phyloP scores from a whole-genome alignment of 2,888 invertebrate species.

The Graphium colonna region DNA sequence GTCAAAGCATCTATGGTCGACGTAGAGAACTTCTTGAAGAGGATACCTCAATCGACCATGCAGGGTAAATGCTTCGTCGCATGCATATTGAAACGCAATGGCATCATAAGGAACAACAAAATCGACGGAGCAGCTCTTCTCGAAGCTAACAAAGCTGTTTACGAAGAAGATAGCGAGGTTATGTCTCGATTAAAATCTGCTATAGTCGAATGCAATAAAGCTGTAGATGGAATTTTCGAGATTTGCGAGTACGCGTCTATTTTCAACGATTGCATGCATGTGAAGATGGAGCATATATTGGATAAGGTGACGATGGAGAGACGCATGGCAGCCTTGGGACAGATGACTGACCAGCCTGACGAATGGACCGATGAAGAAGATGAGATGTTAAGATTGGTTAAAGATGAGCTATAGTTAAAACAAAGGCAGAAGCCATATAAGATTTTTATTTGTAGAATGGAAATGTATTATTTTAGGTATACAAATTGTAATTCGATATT shows the following conservation, averaged over 20 bases:
- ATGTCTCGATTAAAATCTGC: conserved; percentile 51
- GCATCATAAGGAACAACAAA: conserved; percentile 60
- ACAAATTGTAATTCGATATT: too few relatives aligned
- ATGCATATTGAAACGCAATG: conserved; percentile 62
- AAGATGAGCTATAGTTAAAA: conserved; percentile 57
- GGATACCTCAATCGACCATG: conserved; percentile 55
- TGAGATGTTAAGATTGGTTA: conserved; percentile 57
- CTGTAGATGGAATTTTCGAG: conserved; percentile 58
- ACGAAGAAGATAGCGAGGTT: conserved; percentile 64
- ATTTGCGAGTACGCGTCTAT: conserved; percentile 68
- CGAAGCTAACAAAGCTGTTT: conserved; percentile 55
- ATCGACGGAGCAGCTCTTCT: conserved; percentile 49
- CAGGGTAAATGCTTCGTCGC: conserved; percentile 72
- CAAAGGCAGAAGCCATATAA: too few relatives aligned
- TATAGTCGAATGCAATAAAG: conserved; percentile 48
- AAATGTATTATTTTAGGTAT: too few relatives aligned
- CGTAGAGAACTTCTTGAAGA: conserved; percentile 61
- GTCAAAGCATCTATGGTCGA: conserved; percentile 60
- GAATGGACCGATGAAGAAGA: conserved; percentile 63
- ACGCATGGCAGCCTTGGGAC: conserved; percentile 64
- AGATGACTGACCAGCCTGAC: conserved; percentile 58
- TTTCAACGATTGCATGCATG: conserved; percentile 74
- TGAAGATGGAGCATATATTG: conserved; percentile 69
- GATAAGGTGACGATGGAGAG: conserved; percentile 67
- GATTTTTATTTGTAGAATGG: too few relatives aligned